Conservation (phyloP, 2,113 vertebrate species). For the Chaetura pelagica region DNA sequence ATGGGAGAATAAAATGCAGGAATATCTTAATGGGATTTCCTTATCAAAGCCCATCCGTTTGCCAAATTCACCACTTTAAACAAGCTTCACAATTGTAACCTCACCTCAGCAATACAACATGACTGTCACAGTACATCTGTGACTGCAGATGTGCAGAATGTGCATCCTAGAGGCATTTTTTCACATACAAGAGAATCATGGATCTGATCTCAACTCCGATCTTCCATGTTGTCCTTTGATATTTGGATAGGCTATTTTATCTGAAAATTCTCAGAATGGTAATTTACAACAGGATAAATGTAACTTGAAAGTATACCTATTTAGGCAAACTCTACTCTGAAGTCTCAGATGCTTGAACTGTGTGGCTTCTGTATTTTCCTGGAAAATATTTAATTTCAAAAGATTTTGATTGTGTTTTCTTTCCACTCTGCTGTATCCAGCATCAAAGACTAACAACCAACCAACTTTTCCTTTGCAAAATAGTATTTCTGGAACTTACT, state of each 20-base stretch:
- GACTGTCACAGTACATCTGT: not conserved
- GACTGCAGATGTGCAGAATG: not conserved
- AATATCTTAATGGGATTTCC: not conserved
- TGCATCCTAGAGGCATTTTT: not conserved
- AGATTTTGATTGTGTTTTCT: rapidly evolving
- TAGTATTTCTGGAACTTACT: not conserved
- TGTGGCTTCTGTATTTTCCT: not conserved
- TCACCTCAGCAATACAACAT: rapidly evolving
- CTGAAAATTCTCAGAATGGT: not conserved
- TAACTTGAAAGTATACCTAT: not conserved
- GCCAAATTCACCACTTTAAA: not conserved
- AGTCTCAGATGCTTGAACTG: not conserved
- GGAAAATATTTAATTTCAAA: not conserved
- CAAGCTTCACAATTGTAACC: not conserved
- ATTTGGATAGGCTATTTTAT: not conserved
- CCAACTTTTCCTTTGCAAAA: not conserved
- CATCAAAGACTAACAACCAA: not conserved
- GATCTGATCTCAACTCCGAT: not conserved
- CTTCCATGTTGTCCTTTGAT: not conserved
- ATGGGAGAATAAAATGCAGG: not conserved
- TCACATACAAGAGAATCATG: not conserved
- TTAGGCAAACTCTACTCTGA: not conserved
- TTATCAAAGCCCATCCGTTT: not conserved
- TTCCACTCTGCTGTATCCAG: not conserved
- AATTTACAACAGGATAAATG: not conserved